Base-by-base conservation (phyloP, 2,113 vertebrate species). In the Tympanuchus pallidicinctus region DNA sequence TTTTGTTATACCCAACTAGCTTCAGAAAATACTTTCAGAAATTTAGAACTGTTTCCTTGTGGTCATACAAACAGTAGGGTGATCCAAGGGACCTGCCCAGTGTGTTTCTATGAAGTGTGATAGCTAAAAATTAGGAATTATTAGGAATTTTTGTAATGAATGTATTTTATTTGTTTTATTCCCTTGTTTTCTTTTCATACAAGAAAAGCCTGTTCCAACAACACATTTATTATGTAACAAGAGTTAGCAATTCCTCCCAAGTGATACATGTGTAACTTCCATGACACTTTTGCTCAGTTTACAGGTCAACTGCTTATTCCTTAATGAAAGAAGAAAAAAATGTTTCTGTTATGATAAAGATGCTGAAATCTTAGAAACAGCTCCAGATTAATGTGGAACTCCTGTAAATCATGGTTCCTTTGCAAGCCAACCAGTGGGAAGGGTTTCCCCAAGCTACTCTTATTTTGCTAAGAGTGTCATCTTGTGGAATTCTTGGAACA, bases 381-480 rank as follows among this genome's bases (percentile, higher is more conserved):
- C 63, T 93, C 18, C 88, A 86, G 47, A 83, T 61, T 65, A 74
- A 85, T 19, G 59, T 14, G 25, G 95, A 92, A 86, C 11, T 38
- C 28, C 22, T 47, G 56, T 57, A 91, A 94, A 91, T 92, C 64
- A 59, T 17, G 8, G 19, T 67, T 93, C 32, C 15, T 38, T 82
- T 67, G 67, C 64, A 70, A 92, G 50, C 42, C 71, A 95, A 70
- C 59, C 59, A 80, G 87, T 25, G 56, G 2, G 2, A 91, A 83
- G 57, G 56, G 72, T 92, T 94, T 93, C 61, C 56, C 27, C 56
- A 78, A 72, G 77, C 65, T 82, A 75, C 80, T 83, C 93, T 92
- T 91, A 61, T 96, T 96, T 96, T 95, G 95, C 89, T 91, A 86
- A 94, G 85, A 92, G 91, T 94, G 93, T 97, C 95, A 95, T 95